Conservation (phyloP, 2,113 vertebrate species). For the Sakesphorus luctuosus region DNA sequence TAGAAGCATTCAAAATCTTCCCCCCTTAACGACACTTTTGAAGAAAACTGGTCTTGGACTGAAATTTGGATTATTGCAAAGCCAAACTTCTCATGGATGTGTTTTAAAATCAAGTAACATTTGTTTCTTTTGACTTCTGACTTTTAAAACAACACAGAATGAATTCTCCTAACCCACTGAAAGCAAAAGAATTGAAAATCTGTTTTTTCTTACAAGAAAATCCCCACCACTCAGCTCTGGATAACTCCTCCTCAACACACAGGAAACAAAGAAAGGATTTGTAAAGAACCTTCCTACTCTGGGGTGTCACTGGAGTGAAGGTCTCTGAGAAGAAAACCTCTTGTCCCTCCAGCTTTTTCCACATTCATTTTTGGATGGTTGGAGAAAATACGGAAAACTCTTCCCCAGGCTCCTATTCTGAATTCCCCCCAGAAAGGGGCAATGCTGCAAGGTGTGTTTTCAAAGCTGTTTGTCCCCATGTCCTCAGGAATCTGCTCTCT, state of each 20-base stretch:
- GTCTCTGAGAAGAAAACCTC: neutral
- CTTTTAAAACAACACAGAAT: neutral
- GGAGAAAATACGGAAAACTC: neutral
- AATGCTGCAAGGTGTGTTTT: neutral
- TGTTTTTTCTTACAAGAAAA: neutral
- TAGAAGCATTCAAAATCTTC: neutral
- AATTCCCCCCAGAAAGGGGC: neutral
- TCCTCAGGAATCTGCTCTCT: neutral
- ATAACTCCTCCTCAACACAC: neutral
- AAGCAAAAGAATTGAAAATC: neutral
- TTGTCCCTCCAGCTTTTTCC: neutral
- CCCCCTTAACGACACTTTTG: neutral
- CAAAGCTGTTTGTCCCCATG: neutral
- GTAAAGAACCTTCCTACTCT: neutral
- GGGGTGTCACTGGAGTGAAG: neutral
- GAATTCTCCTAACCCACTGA: neutral
- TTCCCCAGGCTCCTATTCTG: neutral
- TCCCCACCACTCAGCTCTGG: neutral
- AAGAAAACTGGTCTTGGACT: neutral
- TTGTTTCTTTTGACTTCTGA: neutral
- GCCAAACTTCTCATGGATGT: neutral
- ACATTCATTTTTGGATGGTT: neutral
- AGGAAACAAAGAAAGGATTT: accelerated
- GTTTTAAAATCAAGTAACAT: neutral
- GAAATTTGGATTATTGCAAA: neutral